Evolutionary conservation across 2,113 vertebrate genomes (phyloP).

Genomic region (Podarcis cretensis): DNA sequence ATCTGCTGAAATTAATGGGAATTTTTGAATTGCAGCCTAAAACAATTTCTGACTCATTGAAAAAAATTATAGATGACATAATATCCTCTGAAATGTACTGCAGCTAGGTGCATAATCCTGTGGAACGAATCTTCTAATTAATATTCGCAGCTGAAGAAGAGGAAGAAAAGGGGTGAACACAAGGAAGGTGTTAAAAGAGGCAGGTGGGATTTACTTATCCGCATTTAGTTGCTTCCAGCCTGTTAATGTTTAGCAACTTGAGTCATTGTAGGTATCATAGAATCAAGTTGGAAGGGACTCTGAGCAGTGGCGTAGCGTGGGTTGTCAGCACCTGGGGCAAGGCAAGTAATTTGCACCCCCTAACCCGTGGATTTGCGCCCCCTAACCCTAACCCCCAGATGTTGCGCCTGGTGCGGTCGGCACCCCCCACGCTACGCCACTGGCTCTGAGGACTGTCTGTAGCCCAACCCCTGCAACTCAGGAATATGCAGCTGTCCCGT

Average conservation of each 20-base stretch:
- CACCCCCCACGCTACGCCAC: too few relatives aligned
- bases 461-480: too few relatives aligned
- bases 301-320: too few relatives aligned
- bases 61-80: constrained; percentile 31
- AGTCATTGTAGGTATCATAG: constrained; percentile 42
- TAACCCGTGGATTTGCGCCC: too few relatives aligned
- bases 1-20: neutral
- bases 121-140: constrained; percentile 57
- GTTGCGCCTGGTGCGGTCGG: too few relatives aligned
- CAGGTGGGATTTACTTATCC: constrained; percentile 45
- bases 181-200: constrained; percentile 29
- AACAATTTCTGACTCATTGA: constrained; percentile 6
- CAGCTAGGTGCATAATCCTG: neutral
- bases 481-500: too few relatives aligned
- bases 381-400: too few relatives aligned
- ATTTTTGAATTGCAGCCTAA: neutral
- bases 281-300: too few relatives aligned
- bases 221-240: constrained; percentile 59
- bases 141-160: constrained; percentile 25
- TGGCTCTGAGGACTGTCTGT: too few relatives aligned
- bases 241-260: constrained; percentile 52
- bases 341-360: too few relatives aligned
- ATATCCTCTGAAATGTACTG: constrained; percentile 32
- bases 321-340: too few relatives aligned
- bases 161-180: neutral